Evolutionary conservation across 1,140 invertebrate genomes (phyloP).

Genomic region (Lepidurus arcticus): DNA sequence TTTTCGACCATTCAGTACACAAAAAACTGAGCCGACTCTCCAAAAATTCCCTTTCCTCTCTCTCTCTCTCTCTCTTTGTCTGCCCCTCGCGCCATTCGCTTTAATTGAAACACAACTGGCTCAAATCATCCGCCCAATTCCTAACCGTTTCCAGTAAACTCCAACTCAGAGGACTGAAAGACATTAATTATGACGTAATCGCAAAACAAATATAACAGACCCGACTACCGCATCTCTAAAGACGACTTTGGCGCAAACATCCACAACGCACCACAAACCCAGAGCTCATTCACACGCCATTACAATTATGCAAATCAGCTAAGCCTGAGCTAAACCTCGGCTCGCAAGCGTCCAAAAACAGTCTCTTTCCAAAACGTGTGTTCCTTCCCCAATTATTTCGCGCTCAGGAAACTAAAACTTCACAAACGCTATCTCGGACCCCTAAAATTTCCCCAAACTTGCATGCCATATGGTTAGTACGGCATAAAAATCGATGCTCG

Average conservation of each 20-base stretch:
- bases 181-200: too few relatives aligned
- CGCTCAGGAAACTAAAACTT: background rate
- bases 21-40: conserved; percentile 14
- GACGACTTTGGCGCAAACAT: too few relatives aligned
- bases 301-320: conserved; percentile 15
- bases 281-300: conserved; percentile 17
- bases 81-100: background rate
- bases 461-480: background rate
- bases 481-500: background rate
- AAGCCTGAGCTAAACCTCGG: background rate
- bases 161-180: background rate
- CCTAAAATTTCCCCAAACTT: background rate
- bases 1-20: background rate
- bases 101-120: background rate
- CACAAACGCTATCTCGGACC: background rate
- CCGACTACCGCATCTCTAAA: too few relatives aligned
- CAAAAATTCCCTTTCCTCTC: background rate
- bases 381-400: background rate
- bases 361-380: background rate
- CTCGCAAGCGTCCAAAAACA: background rate
- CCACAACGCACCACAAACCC: background rate
- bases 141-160: background rate
- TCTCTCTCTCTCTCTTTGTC: background rate
- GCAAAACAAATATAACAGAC: too few relatives aligned
- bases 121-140: conserved; percentile 18